Base-by-base conservation (phyloP, 2,113 vertebrate genomes). In the Nothobranchius furzeri region DNA sequence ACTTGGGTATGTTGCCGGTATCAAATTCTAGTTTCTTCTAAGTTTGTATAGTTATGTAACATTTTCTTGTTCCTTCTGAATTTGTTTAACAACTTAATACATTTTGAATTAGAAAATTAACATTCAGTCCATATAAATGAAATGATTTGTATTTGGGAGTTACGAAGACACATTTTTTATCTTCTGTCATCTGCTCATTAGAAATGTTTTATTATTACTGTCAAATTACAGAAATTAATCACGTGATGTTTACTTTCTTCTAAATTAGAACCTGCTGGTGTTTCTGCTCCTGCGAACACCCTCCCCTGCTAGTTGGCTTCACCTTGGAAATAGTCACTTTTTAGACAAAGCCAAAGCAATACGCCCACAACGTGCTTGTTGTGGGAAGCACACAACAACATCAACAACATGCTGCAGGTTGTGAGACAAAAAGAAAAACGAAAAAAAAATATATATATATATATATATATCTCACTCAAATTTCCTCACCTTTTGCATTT, bases 321-420 rank as follows among this genome's bases (percentile, higher is more conserved):
- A 4, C 60, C 70, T 60, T 67, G 71, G 63, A 84, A 40, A 30
- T 45, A 64, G 73, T 71, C 78, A 70, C 63, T 70, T 75, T 58
- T 78, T 53, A 37, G 14, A 79, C 62, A 46, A 62, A 48, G 58
- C 67, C 59, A 58, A 47, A 78, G 82, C 81, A 58, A 64, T 48
- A 54, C 60, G 9, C 79, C 78, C 77, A 83, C 88, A 47, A 7
- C 20, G 60, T 15, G 63, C 79, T 65, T 10, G 15, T 65, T 70
- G 74, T 85, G 78, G 81, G 78, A 74, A 70, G 73, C 78, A 46
- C 37, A 35, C 40, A 17, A 25, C 36, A 17, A 64, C 68, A 78
- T 57, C 68, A 50, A 57, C 72, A 72, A 70, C 64, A 68, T 35
- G 54, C 37, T 61, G 49, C 61, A 24, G 72, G 52, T 9, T n/a